phyloP scores from a whole-genome alignment of 2,113 vertebrate genomes.

The Cinclus cinclus region DNA sequence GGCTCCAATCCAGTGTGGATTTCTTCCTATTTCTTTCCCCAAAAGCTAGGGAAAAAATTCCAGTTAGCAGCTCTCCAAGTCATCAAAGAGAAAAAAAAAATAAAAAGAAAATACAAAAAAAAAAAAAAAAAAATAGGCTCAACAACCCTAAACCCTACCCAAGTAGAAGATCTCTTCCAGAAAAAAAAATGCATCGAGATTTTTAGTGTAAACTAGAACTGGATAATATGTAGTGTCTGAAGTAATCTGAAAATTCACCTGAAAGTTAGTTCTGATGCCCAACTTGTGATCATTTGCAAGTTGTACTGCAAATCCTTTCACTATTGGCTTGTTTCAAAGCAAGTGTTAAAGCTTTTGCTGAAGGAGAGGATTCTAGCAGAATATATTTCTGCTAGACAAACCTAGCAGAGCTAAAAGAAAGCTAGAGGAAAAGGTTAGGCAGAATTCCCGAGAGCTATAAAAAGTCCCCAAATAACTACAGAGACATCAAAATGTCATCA shows the following conservation, averaged over 20 bases:
- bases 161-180: not conserved
- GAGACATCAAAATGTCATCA: conserved; percentile 49
- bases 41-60: not conserved
- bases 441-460: not conserved
- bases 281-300: not conserved
- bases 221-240: not conserved
- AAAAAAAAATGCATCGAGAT: not conserved
- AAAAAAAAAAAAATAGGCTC: not conserved
- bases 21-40: not conserved
- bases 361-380: not conserved
- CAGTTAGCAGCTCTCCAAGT: not conserved
- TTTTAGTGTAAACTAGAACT: not conserved
- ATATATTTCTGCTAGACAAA: not conserved
- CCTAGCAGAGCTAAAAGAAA: not conserved
- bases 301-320: not conserved
- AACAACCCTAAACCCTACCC: not conserved
- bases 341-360: not conserved
- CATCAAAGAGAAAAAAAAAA: not conserved
- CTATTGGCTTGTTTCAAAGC: not conserved
- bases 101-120: not conserved
- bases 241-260: not conserved
- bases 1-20: not conserved
- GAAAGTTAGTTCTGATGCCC: not conserved
- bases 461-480: conserved; percentile 27
- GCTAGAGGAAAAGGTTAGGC: not conserved